Conservation (phyloP, 2,113 vertebrate species). For the Oenanthe melanoleuca region DNA sequence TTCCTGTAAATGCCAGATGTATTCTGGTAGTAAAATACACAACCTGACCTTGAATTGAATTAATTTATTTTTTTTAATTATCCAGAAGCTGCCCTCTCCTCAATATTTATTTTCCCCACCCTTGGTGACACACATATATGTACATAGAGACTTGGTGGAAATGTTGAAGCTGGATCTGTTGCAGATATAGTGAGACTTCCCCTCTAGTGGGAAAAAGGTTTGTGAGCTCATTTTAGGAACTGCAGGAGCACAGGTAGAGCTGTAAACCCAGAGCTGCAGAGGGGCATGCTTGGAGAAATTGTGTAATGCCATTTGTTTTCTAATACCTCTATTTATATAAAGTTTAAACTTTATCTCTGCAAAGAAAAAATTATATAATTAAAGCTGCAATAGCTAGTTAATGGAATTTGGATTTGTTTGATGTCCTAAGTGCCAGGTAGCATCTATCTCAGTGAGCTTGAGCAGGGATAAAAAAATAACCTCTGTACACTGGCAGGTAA, state of each 20-base stretch:
- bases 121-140: neutral
- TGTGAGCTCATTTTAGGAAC: neutral
- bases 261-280: neutral
- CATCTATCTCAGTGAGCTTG: neutral
- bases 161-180: neutral
- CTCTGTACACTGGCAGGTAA: neutral
- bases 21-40: neutral
- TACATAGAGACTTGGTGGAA: neutral
- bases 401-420: neutral
- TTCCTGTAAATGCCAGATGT: neutral
- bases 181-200: neutral
- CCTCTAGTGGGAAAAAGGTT: neutral
- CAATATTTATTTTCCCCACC: neutral
- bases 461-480: neutral
- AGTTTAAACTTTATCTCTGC: neutral
- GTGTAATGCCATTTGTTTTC: neutral
- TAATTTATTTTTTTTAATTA: neutral
- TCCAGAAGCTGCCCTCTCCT: neutral
- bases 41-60: neutral
- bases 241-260: neutral
- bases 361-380: neutral
- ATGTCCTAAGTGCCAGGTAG: neutral
- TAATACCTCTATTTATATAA: neutral
- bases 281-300: neutral
- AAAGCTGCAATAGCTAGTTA: neutral